These are phyloP conservation scores for Sinotaia quadrata DNA, from an alignment of 2,888 invertebrate genomes.

Conservation along the genomic window DNA sequence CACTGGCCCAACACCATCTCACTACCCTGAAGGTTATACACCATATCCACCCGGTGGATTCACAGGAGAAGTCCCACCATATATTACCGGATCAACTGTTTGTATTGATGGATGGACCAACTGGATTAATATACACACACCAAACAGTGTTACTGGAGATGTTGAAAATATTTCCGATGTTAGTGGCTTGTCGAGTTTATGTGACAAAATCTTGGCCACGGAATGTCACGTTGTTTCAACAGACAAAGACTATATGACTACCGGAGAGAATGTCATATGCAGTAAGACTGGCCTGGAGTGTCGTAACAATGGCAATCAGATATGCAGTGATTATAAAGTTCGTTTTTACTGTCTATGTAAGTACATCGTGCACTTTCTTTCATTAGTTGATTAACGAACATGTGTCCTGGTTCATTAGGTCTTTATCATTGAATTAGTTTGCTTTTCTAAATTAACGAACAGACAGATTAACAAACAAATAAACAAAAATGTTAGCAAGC, in stretches of 20 bases:
- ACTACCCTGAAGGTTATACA: constrained; percentile 51
- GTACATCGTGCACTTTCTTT: too few species aligned
- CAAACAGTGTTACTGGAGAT: constrained; percentile 44
- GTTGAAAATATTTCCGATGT: constrained; percentile 45
- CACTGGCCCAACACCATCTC: constrained; percentile 43
- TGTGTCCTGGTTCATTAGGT: too few species aligned
- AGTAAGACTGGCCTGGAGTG: constrained; percentile 81
- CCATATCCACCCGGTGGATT: neutral
- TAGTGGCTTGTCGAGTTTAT: constrained; percentile 49
- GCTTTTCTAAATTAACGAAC: too few species aligned
- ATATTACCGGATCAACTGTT: constrained; percentile 29
- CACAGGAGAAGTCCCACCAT: constrained; percentile 30
- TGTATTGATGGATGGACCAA: constrained; percentile 69
- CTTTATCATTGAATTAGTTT: too few species aligned
- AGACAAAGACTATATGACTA: constrained; percentile 44
- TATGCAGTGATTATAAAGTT: constrained; percentile 66
- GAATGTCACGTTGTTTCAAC: constrained; percentile 56
- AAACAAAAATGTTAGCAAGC: too few species aligned
- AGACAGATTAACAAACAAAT: too few species aligned
- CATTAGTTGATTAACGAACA: too few species aligned
- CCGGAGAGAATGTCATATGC: constrained; percentile 61
- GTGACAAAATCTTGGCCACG: constrained; percentile 50
- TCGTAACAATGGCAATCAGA: constrained; percentile 62
- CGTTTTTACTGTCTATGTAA: constrained; percentile 72
- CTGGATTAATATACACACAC: constrained; percentile 66